Conservation (phyloP, 2,113 vertebrate species). For the Abramis brama region DNA sequence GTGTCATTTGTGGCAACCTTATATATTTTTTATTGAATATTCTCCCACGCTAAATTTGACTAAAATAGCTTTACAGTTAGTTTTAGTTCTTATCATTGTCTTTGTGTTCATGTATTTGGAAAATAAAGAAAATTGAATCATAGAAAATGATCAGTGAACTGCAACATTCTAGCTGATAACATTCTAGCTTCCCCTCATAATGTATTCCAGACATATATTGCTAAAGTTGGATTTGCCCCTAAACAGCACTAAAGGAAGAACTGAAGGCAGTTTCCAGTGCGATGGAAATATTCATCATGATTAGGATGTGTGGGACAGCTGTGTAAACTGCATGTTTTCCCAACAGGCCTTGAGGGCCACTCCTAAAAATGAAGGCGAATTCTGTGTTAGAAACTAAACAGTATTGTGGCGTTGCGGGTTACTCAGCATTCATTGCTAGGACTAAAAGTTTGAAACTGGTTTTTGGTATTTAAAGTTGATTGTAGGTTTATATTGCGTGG, state of each 20-base stretch:
- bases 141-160: background rate
- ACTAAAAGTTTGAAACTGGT: background rate
- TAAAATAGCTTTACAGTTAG: too few relatives aligned
- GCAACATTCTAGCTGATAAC: background rate
- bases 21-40: too few relatives aligned
- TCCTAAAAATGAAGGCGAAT: slow-evolving; percentile 41
- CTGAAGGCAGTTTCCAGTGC: slow-evolving; percentile 16
- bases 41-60: too few relatives aligned
- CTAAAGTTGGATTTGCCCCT: background rate
- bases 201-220: background rate
- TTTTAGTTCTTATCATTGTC: too few relatives aligned
- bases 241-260: slow-evolving; percentile 13
- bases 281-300: slow-evolving; percentile 53
- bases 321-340: slow-evolving; percentile 40
- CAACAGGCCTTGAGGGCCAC: slow-evolving; percentile 43
- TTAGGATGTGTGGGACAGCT: slow-evolving; percentile 48
- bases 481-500: too few relatives aligned
- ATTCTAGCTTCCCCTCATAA: background rate
- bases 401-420: background rate
- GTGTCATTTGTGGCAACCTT: too few relatives aligned
- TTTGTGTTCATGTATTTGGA: background rate
- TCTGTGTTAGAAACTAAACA: slow-evolving; percentile 27
- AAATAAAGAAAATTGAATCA: background rate
- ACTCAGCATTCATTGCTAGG: background rate
- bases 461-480: background rate